Evolutionary conservation across 2,113 vertebrate genomes (phyloP).

Genomic region (Narcine bancroftii): DNA sequence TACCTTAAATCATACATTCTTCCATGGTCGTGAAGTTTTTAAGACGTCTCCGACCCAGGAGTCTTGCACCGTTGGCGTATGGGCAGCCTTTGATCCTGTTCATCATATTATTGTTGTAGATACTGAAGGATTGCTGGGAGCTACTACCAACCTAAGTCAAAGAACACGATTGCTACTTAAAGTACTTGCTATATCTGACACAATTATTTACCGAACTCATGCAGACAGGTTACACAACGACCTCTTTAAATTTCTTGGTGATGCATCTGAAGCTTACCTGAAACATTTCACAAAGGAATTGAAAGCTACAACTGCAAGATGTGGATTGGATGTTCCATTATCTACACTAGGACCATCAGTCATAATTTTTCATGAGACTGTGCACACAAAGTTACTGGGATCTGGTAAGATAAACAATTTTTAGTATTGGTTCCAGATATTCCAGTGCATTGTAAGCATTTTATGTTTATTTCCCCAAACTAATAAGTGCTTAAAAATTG

Average conservation of each 20-base stretch:
- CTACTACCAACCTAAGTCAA: slow-evolving; percentile 88
- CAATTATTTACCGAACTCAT: slow-evolving; percentile 93
- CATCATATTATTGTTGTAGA: slow-evolving; percentile 85
- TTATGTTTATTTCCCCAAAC: neutral
- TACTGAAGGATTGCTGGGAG: slow-evolving; percentile 89
- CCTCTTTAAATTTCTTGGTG: slow-evolving; percentile 96
- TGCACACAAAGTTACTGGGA: slow-evolving; percentile 90
- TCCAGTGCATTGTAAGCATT: neutral
- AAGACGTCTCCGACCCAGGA: slow-evolving; percentile 93
- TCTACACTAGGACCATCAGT: slow-evolving; percentile 91
- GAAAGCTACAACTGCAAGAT: slow-evolving; percentile 90
- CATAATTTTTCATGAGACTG: slow-evolving; percentile 96
- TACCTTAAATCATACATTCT: slow-evolving; percentile 96
- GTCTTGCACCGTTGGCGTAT: slow-evolving; percentile 93
- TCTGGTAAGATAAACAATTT: slow-evolving; percentile 67
- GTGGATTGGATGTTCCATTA: slow-evolving; percentile 89
- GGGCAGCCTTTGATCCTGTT: slow-evolving; percentile 89
- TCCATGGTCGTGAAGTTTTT: slow-evolving; percentile 91
- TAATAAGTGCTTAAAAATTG: neutral
- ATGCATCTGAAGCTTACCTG: slow-evolving; percentile 92
- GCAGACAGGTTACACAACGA: slow-evolving; percentile 95
- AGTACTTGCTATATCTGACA: slow-evolving; percentile 87
- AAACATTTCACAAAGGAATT: slow-evolving; percentile 94
- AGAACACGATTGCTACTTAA: slow-evolving; percentile 90
- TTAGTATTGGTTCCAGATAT: neutral